phyloP scores from a whole-genome alignment of 2,797 vertebrate genomes.

The Myotis myotis region DNA sequence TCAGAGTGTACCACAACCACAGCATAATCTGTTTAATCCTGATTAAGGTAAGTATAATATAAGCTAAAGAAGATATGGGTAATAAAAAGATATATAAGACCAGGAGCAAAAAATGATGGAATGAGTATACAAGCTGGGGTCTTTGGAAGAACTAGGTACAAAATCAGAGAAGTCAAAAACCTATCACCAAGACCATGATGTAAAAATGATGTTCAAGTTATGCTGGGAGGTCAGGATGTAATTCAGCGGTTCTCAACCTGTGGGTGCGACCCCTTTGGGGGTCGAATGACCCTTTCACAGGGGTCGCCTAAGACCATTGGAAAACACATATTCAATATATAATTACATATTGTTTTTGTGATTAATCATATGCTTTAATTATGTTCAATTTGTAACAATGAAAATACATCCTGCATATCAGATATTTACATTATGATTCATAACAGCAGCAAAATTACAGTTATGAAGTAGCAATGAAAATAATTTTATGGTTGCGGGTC shows the following conservation, averaged over 20 bases:
- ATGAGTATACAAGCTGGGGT: neutral
- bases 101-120: neutral
- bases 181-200: neutral
- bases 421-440: too few relatives aligned
- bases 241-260: neutral
- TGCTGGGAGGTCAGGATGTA: neutral
- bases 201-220: neutral
- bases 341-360: too few relatives aligned
- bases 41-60: neutral
- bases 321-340: too few relatives aligned
- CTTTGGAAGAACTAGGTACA: neutral
- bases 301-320: too few relatives aligned
- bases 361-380: too few relatives aligned
- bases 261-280: too few relatives aligned
- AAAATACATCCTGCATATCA: too few relatives aligned
- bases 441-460: too few relatives aligned
- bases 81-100: neutral
- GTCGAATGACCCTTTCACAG: too few relatives aligned
- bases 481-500: too few relatives aligned
- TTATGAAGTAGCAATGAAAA: too few relatives aligned
- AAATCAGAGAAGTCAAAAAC: neutral
- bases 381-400: too few relatives aligned
- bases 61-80: neutral
- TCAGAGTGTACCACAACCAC: neutral
- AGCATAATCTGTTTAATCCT: neutral